Percentiles rank a stretch among this genome's conserved stretches.
phyloP scores from a whole-genome alignment of 1,140 invertebrate genomes.

The Drosophila kanapiae region DNA sequence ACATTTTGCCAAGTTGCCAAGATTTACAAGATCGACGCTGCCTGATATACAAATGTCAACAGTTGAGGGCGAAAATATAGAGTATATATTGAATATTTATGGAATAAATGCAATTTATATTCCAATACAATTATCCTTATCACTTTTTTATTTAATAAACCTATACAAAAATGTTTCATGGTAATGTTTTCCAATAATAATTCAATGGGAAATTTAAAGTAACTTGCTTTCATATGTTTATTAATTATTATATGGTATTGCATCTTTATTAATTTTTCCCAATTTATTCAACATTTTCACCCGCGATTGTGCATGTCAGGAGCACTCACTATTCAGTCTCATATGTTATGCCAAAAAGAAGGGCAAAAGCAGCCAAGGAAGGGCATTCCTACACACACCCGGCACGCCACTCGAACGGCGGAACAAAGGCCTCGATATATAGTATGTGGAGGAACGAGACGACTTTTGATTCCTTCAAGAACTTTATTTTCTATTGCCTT shows the following conservation, averaged over 20 bases:
- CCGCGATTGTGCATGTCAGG: not conserved
- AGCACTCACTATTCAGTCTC: not conserved
- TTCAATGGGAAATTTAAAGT: too few relatives aligned
- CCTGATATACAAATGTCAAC: conserved; percentile 50
- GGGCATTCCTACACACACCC: conserved; percentile 59
- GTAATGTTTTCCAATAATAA: too few relatives aligned
- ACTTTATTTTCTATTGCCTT: conserved; percentile 53
- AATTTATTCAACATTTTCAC: not conserved
- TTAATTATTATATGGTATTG: too few relatives aligned
- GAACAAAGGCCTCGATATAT: conserved; percentile 53
- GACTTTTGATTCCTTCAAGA: conserved; percentile 77
- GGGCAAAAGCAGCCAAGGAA: conserved; percentile 33
- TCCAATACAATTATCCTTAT: too few relatives aligned
- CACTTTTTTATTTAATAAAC: too few relatives aligned
- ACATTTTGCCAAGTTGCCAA: conserved; percentile 42
- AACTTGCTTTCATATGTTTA: too few relatives aligned
- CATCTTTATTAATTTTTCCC: too few relatives aligned
- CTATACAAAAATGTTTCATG: too few relatives aligned
- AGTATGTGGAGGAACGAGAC: conserved; percentile 41
- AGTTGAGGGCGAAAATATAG: conserved; percentile 12
- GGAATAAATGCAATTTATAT: too few relatives aligned
- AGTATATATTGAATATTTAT: not conserved
- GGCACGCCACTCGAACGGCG: conserved; percentile 42
- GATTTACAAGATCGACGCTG: conserved; percentile 71
- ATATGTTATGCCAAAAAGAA: conserved; percentile 34